phyloP scores from a whole-genome alignment of 2,888 invertebrate species.

The Strigamia transsilvanica region DNA sequence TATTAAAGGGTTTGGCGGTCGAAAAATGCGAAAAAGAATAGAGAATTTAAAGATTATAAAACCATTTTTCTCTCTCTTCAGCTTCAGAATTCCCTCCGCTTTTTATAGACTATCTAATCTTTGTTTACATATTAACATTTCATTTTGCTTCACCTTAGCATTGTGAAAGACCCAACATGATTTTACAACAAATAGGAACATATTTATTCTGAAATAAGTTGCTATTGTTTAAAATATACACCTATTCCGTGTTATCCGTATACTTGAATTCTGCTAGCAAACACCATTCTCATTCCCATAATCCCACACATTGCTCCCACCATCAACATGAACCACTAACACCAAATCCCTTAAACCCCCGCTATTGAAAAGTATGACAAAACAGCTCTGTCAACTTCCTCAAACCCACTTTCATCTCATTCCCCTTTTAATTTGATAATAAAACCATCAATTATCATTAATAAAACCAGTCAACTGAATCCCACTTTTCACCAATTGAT shows the following conservation, averaged over 20 bases:
- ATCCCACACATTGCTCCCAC: not conserved
- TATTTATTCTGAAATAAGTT: not conserved
- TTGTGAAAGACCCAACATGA: not conserved
- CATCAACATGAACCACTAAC: slow-evolving; percentile 5
- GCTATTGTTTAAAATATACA: not conserved
- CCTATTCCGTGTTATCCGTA: too few relatives aligned
- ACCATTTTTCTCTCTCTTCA: too few relatives aligned
- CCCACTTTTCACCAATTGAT: not conserved
- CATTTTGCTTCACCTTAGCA: slow-evolving; percentile 3
- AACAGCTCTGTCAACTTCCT: not conserved
- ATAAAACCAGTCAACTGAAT: not conserved
- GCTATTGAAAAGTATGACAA: not conserved
- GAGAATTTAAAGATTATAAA: too few relatives aligned
- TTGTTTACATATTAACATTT: slow-evolving; percentile 1
- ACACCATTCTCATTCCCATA: not conserved
- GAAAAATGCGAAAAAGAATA: too few relatives aligned
- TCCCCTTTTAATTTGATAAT: not conserved
- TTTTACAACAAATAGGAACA: not conserved
- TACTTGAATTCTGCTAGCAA: too few relatives aligned
- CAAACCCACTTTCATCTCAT: not conserved
- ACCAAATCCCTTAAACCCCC: not conserved
- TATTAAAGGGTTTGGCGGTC: too few relatives aligned
- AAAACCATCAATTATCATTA: slow-evolving; percentile 6
- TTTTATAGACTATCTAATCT: not conserved
- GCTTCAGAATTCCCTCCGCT: not conserved